Percentiles rank a stretch among this genome's conserved stretches.
Evolutionary conservation across 2,113 vertebrate species (phyloP).

Genomic region (Microcebus tavaratra): DNA sequence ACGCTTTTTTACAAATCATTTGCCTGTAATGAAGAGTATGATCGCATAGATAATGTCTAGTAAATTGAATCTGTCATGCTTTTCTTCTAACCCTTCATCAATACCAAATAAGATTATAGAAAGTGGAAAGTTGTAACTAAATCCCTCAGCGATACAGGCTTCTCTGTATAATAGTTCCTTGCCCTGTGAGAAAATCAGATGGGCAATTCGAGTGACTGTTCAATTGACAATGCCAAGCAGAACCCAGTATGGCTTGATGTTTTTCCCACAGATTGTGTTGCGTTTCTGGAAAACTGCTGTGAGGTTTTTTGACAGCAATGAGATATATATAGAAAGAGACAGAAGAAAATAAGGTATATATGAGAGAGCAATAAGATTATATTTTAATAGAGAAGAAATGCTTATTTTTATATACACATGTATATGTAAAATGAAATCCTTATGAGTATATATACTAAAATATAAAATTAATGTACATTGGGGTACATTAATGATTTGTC

Average conservation of each 20-base stretch:
- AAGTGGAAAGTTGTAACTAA: neutral
- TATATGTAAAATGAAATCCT: neutral
- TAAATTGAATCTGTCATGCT: neutral
- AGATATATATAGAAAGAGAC: neutral
- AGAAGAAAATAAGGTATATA: neutral
- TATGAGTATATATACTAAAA: neutral
- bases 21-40: neutral
- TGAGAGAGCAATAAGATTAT: neutral
- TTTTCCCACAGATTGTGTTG: neutral
- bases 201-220: neutral
- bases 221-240: neutral
- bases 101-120: neutral
- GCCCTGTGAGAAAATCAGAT: constrained; percentile 12
- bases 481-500: neutral
- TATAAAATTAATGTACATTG: neutral
- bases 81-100: neutral
- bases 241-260: neutral
- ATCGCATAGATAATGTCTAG: neutral
- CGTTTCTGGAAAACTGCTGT: neutral
- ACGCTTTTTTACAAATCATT: neutral
- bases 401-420: neutral
- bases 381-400: neutral
- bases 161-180: neutral
- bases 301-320: constrained; percentile 26
- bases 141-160: neutral